These are phyloP conservation scores for Sternotherus odoratus DNA, from an alignment of 2,797 vertebrate species.

Conservation along the genomic window DNA sequence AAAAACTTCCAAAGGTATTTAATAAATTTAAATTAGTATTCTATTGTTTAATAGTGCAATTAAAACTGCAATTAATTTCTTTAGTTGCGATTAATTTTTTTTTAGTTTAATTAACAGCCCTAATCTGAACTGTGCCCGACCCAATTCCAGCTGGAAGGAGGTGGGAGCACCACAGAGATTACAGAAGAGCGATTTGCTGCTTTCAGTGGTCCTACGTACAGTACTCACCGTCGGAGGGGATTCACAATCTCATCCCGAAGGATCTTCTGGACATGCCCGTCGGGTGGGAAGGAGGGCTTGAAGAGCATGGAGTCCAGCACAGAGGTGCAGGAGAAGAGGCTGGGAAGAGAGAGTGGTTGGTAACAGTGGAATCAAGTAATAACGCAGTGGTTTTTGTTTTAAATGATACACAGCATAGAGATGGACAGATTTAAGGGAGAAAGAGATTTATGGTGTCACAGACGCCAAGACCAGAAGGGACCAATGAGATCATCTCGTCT, in stretches of 20 bases:
- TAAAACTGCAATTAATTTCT: too few species aligned
- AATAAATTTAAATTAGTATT: too few species aligned
- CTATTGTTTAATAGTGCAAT: too few species aligned
- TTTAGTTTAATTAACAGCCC: too few species aligned
- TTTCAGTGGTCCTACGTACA: neutral
- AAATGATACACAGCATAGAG: neutral
- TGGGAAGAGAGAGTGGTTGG: slow-evolving; percentile 48
- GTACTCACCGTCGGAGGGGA: slow-evolving; percentile 88
- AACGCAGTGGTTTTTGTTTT: neutral
- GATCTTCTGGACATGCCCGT: slow-evolving; percentile 86
- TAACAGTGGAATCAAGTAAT: neutral
- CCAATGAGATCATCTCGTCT: neutral
- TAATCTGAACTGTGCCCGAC: neutral
- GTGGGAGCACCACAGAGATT: neutral
- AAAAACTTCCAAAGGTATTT: too few species aligned
- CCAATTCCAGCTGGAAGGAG: neutral
- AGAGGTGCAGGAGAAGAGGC: slow-evolving; percentile 91
- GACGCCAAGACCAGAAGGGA: neutral
- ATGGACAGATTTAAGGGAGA: neutral
- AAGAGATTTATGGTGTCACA: neutral
- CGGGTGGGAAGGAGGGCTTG: slow-evolving; percentile 78
- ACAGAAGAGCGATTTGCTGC: accelerated
- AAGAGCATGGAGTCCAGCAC: slow-evolving; percentile 91
- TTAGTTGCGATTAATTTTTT: too few species aligned
- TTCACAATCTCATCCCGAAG: slow-evolving; percentile 89